These are phyloP conservation scores for Myrmecophaga tridactyla DNA, from an alignment of 2,113 vertebrate genomes.

Conservation along the genomic window DNA sequence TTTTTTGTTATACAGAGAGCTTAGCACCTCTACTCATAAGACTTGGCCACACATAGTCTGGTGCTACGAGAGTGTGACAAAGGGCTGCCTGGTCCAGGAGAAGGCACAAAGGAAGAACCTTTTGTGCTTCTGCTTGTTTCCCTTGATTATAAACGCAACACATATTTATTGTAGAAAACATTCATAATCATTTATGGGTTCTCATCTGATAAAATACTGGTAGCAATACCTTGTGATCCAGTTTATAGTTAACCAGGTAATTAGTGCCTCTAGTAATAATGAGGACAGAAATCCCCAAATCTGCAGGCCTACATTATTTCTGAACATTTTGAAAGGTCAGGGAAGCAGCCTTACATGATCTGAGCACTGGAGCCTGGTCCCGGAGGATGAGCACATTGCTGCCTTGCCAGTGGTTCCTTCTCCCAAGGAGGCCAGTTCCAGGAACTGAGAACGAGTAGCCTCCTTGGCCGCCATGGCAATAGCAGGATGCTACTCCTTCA, in stretches of 20 bases:
- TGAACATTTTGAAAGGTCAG: neutral
- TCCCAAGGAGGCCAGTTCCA: neutral
- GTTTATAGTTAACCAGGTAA: neutral
- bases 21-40: neutral
- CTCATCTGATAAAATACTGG: neutral
- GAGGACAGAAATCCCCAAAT: neutral
- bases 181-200: neutral
- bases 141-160: neutral
- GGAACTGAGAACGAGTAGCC: neutral
- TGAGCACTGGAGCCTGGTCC: neutral
- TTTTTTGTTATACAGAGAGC: neutral
- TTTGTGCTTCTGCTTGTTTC: neutral
- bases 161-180: neutral
- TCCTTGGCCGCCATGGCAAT: neutral
- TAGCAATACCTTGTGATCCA: neutral
- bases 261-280: neutral
- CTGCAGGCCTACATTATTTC: neutral
- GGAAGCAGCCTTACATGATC: neutral
- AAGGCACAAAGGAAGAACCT: neutral
- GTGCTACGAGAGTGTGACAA: neutral
- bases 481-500: neutral
- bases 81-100: neutral
- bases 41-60: neutral
- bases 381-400: neutral
- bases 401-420: no score